Evolutionary conservation across 2,113 vertebrate genomes (phyloP).

Genomic region (Labeo rohita): DNA sequence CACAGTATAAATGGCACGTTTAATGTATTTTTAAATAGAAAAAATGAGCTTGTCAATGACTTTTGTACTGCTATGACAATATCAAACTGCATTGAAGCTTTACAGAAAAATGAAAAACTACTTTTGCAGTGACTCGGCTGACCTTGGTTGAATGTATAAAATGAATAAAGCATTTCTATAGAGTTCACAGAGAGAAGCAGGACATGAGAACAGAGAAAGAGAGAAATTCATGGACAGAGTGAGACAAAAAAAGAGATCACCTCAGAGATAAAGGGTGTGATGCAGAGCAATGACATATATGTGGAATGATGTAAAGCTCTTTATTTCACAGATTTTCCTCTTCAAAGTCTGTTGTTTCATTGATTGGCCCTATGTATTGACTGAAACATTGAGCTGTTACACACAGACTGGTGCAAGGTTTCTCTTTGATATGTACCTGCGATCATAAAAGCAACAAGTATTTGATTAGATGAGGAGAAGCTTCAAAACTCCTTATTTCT

Average conservation of each 20-base stretch:
- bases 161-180: not conserved
- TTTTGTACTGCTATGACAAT: not conserved
- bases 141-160: not conserved
- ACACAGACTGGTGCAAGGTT: constrained; percentile 17
- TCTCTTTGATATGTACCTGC: constrained; percentile 30
- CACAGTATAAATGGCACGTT: not conserved
- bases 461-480: constrained; percentile 19
- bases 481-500: constrained; percentile 28
- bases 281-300: constrained; percentile 6
- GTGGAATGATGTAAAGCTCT: constrained; percentile 33
- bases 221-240: not conserved
- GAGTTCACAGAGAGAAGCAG: not conserved
- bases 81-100: not conserved
- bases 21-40: not conserved
- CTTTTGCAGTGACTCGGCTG: not conserved
- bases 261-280: not conserved
- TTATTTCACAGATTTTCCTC: constrained; percentile 10
- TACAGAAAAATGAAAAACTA: not conserved
- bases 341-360: constrained; percentile 45
- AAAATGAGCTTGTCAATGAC: not conserved
- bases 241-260: constrained; percentile 1
- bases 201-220: not conserved
- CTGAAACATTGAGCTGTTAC: constrained; percentile 30
- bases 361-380: constrained; percentile 39
- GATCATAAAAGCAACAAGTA: constrained; percentile 42